These are phyloP conservation scores for Cyrtonyx montezumae DNA, from an alignment of 2,113 vertebrate species.

Conservation along the genomic window DNA sequence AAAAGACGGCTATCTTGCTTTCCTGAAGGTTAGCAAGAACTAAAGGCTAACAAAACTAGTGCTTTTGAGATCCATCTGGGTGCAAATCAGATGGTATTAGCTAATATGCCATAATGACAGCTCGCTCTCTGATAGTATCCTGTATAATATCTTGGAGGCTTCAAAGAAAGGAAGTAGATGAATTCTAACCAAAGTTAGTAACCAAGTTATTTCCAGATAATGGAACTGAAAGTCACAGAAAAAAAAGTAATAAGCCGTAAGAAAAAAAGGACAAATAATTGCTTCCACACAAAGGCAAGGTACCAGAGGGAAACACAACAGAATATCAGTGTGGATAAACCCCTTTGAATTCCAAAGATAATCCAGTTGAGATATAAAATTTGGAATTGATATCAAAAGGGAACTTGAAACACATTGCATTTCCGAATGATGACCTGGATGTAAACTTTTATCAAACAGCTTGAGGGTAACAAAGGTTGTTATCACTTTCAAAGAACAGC, in stretches of 20 bases:
- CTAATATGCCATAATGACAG: not conserved
- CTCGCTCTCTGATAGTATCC: not conserved
- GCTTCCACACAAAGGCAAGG: not conserved
- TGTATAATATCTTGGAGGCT: not conserved
- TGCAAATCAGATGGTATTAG: not conserved
- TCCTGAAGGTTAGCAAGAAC: not conserved
- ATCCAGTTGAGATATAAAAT: not conserved
- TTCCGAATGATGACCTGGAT: not conserved
- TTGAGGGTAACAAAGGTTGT: not conserved
- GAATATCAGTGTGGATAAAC: not conserved
- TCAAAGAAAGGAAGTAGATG: not conserved
- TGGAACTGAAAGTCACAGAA: not conserved
- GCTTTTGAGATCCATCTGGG: not conserved
- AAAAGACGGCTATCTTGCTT: not conserved
- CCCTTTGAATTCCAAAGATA: not conserved
- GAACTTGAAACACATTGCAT: not conserved
- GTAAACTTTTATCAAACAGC: not conserved
- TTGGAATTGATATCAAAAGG: not conserved
- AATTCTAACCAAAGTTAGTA: not conserved
- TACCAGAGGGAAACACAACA: accelerated
- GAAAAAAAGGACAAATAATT: not conserved
- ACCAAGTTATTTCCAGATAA: too few species aligned
- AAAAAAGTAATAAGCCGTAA: not conserved
- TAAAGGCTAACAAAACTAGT: not conserved
- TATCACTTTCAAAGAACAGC: not conserved